Percentiles rank a stretch among this genome's conserved stretches.
phyloP scores from a whole-genome alignment of 2,888 invertebrate species.

The Meiosimyza platycephala region DNA sequence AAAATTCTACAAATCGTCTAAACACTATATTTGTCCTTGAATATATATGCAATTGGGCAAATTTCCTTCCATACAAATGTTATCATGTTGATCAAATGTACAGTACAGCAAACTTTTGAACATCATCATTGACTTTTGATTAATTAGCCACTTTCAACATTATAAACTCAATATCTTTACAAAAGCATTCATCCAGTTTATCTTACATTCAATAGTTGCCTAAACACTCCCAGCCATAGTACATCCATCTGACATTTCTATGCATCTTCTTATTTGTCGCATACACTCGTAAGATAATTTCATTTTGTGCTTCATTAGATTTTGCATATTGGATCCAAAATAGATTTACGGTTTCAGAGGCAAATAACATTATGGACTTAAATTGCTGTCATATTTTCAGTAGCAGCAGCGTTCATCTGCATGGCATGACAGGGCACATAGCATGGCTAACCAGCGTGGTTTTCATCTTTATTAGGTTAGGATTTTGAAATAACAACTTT shows the following conservation, averaged over 20 bases:
- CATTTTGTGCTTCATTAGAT: slow-evolving; percentile 39
- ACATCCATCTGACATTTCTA: neutral
- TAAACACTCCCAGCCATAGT: too few species aligned
- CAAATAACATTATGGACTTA: slow-evolving; percentile 25
- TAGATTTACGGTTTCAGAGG: slow-evolving; percentile 34
- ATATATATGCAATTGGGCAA: too few species aligned
- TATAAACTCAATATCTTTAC: too few species aligned
- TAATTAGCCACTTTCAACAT: too few species aligned
- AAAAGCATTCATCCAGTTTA: too few species aligned
- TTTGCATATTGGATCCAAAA: slow-evolving; percentile 34
- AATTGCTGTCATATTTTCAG: slow-evolving; percentile 9
- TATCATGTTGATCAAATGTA: too few species aligned
- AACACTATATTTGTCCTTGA: too few species aligned
- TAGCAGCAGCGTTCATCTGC: neutral
- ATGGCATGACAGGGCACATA: neutral
- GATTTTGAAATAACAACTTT: slow-evolving; percentile 33
- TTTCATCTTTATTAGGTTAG: slow-evolving; percentile 40
- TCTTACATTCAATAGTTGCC: too few species aligned
- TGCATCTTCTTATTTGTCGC: slow-evolving; percentile 18
- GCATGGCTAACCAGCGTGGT: neutral
- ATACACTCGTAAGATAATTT: slow-evolving; percentile 25
- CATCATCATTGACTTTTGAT: too few species aligned
- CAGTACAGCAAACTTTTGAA: too few species aligned
- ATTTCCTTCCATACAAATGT: too few species aligned
- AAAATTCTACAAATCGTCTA: too few species aligned